These are phyloP conservation scores for Tholera decimalis DNA, from an alignment of 2,888 invertebrate species.

Conservation along the genomic window DNA sequence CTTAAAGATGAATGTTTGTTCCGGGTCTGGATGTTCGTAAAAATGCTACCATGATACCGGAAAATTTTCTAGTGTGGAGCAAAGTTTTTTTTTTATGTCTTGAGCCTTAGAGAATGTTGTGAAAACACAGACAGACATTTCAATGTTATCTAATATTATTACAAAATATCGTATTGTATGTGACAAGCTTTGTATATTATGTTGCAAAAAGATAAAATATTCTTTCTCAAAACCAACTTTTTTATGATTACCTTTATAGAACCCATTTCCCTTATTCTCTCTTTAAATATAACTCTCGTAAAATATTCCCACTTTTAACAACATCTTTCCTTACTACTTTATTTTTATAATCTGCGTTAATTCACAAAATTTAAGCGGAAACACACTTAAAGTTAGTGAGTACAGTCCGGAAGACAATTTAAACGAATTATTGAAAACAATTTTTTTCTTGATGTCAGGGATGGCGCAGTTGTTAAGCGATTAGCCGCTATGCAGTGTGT, in stretches of 20 bases:
- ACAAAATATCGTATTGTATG: no score
- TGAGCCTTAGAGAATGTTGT: no score
- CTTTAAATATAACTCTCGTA: slow-evolving; percentile 32
- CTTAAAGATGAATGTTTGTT: no score
- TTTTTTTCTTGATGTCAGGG: no score
- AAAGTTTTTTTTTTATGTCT: no score
- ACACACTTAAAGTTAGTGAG: slow-evolving; percentile 17
- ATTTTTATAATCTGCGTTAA: slow-evolving; percentile 54
- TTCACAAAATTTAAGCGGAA: slow-evolving; percentile 41
- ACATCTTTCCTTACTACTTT: slow-evolving; percentile 37
- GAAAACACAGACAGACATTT: no score
- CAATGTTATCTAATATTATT: no score
- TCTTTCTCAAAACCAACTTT: slow-evolving; percentile 13
- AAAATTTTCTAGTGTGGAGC: no score
- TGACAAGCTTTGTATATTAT: neutral
- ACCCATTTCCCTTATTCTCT: slow-evolving; percentile 13
- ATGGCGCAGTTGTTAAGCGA: no score
- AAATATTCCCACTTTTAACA: slow-evolving; percentile 42
- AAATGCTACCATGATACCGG: no score
- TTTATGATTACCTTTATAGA: slow-evolving; percentile 11
- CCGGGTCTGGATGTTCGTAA: no score
- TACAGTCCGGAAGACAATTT: slow-evolving; percentile 12
- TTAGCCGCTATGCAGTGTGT: no score
- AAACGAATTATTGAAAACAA: neutral
- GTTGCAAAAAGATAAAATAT: slow-evolving; percentile 18